Evolutionary conservation across 92 coral and sea anemone genomes (phyloP), one percentile per base, ranked within the genome.

Genomic region (Siderastrea radians): DNA sequence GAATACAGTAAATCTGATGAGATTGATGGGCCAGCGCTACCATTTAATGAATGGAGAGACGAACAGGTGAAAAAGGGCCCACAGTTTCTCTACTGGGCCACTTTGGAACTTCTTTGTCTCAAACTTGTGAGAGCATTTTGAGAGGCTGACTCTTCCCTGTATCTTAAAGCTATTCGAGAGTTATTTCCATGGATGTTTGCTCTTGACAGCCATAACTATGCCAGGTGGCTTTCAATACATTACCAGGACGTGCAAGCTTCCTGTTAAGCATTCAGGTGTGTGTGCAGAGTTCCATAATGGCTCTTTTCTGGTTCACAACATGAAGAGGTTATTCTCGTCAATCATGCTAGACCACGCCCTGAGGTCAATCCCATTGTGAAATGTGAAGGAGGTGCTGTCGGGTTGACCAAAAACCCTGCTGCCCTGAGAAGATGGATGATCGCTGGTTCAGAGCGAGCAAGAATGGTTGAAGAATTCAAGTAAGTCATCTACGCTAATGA

Each of bases 361-460:
- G 91, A 94, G 63, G 90, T 80, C 0, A 94, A 85, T 77, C 90
- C 94, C 12, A 71, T 82, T 43, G 96, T 91, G 1, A 94, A 94
- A 78, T 93, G 94, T 1, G 78, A 91, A 61, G 93, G 91, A 17
- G 94, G 96, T 72, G 93, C 94, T 64, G 94, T 88, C 19, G 91
- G 94, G 7, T 77, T 91, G 54, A 93, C 96, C 0, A 94, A 90
- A 52, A 93, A 80, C 77, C 94, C 96, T 3, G 79, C 80, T 51
- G 93, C 96, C 3, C 80, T 93, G 6, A 50, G 89, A 79, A 83
- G 88, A 87, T 93, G 96, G 96, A 87, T 93, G 94, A 84, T 87
- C 7, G 91, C 90, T 54, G 96, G 90, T 43, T 92, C 84, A 50
- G 96, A 93, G 63, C 38, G 79, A 3, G 49, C 91, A 68, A n/a